These are phyloP conservation scores for Seladonia tumulorum DNA, from an alignment of 2,888 invertebrate species.

Conservation along the genomic window DNA sequence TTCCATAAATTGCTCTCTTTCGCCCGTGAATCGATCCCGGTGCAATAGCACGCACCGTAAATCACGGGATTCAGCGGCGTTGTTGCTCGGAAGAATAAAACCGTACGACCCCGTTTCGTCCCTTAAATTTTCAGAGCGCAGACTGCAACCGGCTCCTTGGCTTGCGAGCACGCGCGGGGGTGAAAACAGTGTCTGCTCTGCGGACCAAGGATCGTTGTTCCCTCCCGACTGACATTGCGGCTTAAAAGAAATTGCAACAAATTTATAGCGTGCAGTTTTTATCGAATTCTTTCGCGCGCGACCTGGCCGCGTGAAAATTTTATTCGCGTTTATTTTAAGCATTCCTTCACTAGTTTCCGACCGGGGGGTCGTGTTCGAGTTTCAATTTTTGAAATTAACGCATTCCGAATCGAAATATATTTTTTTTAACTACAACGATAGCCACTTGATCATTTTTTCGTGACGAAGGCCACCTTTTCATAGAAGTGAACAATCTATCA, in stretches of 20 bases:
- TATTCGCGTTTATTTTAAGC: background rate
- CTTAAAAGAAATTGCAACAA: background rate
- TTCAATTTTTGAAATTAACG: too few species aligned
- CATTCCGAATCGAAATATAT: too few species aligned
- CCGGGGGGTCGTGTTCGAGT: too few species aligned
- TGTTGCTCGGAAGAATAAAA: slow-evolving; percentile 44
- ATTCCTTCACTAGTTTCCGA: background rate
- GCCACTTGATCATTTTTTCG: background rate
- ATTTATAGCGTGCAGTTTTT: background rate
- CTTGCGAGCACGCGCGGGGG: background rate
- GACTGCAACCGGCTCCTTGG: background rate
- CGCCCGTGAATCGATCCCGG: slow-evolving; percentile 33
- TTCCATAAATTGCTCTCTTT: slow-evolving; percentile 44
- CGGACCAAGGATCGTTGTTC: background rate
- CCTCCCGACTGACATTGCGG: background rate
- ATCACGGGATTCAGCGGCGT: slow-evolving; percentile 35
- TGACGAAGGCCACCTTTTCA: background rate
- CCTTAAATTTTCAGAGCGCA: slow-evolving; percentile 37
- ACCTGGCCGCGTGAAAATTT: background rate
- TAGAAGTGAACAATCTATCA: background rate
- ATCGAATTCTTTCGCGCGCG: background rate
- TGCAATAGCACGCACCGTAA: slow-evolving; percentile 48
- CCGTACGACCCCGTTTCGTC: slow-evolving; percentile 23
- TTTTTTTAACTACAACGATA: background rate
- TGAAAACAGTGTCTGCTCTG: background rate